Conservation (phyloP, 2,113 vertebrate species). For the Oxyura jamaicensis region DNA sequence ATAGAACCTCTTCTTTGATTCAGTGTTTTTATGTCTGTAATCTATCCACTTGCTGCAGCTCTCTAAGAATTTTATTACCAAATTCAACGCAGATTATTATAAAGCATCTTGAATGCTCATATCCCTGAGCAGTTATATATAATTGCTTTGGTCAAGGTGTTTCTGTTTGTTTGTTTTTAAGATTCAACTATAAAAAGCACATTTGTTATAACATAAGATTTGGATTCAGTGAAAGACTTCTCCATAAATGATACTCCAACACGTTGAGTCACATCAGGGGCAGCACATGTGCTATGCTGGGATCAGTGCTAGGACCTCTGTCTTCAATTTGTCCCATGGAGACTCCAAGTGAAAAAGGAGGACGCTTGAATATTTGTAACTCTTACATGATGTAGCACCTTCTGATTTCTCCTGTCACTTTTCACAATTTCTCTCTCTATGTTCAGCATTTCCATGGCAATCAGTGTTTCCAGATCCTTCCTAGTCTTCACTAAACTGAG, state of each 20-base stretch:
- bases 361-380: background rate
- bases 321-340: background rate
- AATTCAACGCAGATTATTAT: background rate
- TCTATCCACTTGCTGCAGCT: background rate
- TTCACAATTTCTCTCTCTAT: background rate
- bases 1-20: background rate
- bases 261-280: background rate
- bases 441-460: background rate
- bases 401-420: background rate
- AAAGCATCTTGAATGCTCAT: background rate
- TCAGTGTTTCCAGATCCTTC: background rate
- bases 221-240: background rate
- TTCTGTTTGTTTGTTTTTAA: background rate
- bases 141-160: background rate
- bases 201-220: background rate
- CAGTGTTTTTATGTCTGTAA: background rate
- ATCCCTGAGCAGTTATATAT: background rate
- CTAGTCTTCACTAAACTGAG: background rate
- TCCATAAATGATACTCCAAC: background rate
- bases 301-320: background rate
- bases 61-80: background rate
- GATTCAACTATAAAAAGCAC: background rate
- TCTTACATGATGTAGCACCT: background rate
- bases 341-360: background rate
- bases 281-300: background rate